phyloP scores from a whole-genome alignment of 2,113 vertebrate species.

The Phrynosoma blainvillii region DNA sequence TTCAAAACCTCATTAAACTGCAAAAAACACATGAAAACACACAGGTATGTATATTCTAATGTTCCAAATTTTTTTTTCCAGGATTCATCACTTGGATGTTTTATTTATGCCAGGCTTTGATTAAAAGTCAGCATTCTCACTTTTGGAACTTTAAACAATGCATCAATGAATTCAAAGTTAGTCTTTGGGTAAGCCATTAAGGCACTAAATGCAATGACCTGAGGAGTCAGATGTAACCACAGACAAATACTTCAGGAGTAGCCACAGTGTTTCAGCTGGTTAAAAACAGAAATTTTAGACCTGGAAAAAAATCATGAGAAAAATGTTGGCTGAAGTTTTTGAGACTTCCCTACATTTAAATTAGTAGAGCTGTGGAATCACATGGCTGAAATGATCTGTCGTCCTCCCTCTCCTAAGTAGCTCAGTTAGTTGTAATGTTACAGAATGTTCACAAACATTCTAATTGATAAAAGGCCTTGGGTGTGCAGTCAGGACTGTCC shows the following conservation, averaged over 20 bases:
- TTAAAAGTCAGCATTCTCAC: not conserved
- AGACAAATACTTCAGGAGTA: not conserved
- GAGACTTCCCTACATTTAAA: not conserved
- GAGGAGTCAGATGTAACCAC: not conserved
- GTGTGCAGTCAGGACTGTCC: too few species aligned
- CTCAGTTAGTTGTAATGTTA: not conserved
- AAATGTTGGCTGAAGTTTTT: not conserved
- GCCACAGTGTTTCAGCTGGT: not conserved
- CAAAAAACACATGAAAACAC: constrained; percentile 99
- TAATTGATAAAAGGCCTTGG: not conserved
- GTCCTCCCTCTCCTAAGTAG: too few species aligned
- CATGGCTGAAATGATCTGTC: not conserved
- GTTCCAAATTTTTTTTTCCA: not conserved
- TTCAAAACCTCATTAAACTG: constrained; percentile 98
- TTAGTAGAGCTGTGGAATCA: not conserved
- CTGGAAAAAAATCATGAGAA: not conserved
- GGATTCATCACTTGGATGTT: not conserved
- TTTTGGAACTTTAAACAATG: not conserved
- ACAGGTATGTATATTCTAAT: constrained; percentile 78
- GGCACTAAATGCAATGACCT: too few species aligned
- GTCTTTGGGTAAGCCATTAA: not conserved
- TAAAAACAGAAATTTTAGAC: not conserved
- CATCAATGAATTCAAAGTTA: not conserved
- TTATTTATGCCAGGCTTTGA: not conserved
- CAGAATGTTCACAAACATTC: not conserved